Percentiles rank a stretch among this genome's conserved stretches.
Conservation (phyloP, 2,113 vertebrate species). For the Empidonax alnorum region DNA sequence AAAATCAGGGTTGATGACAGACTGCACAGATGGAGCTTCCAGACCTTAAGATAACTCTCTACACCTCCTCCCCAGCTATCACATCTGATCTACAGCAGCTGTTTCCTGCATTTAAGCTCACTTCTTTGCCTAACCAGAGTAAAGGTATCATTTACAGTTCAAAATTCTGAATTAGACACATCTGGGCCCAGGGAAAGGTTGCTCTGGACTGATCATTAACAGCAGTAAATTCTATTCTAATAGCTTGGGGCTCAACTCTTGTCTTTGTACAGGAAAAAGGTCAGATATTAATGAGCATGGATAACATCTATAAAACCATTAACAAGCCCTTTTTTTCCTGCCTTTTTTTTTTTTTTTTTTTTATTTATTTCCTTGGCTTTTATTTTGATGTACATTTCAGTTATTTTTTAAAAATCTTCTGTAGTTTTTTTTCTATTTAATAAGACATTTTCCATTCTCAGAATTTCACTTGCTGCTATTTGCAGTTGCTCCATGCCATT, state of each 20-base stretch:
- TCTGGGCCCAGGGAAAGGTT: neutral
- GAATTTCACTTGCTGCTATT: neutral
- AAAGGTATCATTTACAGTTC: neutral
- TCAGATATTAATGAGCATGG: neutral
- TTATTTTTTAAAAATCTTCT: neutral
- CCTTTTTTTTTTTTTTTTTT: neutral
- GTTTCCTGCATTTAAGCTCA: neutral
- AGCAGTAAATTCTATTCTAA: neutral
- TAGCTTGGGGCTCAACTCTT: neutral
- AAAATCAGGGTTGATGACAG: neutral
- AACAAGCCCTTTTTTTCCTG: neutral
- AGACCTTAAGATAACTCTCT: neutral
- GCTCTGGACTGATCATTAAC: neutral
- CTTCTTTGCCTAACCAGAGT: neutral
- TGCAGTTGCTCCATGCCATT: neutral
- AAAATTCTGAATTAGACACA: neutral
- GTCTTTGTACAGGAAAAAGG: neutral
- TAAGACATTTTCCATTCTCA: neutral
- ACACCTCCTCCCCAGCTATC: neutral
- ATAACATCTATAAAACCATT: neutral
- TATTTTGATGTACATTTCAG: neutral
- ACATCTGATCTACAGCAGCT: slow-evolving; percentile 10
- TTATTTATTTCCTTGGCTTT: neutral
- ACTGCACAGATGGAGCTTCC: neutral
- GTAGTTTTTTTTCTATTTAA: neutral